Percentiles rank a stretch among this genome's conserved stretches.
Conservation (phyloP, 2,113 vertebrate species). For the Erythrolamprus reginae region DNA sequence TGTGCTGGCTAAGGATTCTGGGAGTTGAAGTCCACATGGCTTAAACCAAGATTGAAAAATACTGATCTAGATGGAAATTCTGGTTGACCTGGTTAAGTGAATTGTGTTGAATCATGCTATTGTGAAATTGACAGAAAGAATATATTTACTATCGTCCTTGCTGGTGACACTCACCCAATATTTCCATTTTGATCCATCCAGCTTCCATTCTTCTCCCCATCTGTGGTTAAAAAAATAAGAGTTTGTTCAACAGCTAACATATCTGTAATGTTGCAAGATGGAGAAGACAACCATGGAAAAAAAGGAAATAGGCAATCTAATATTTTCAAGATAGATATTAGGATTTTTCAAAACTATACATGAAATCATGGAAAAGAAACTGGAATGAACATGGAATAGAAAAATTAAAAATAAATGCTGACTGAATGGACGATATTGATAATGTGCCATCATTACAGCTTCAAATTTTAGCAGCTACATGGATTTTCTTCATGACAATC, state of each 20-base stretch:
- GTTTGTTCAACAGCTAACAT: rapidly evolving
- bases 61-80: neutral
- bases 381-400: neutral
- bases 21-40: neutral
- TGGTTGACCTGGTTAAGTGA: neutral
- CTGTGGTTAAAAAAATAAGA: conserved; percentile 51
- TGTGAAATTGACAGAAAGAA: neutral
- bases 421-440: neutral
- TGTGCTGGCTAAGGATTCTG: neutral
- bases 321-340: neutral
- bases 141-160: neutral
- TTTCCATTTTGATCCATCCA: conserved; percentile 74
- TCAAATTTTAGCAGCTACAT: neutral
- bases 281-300: neutral
- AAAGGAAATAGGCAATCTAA: neutral
- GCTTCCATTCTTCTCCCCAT: conserved; percentile 86
- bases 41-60: neutral
- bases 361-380: neutral
- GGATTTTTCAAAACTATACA: neutral
- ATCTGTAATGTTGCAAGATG: neutral
- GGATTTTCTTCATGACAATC: neutral
- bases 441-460: neutral
- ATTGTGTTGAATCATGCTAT: neutral
- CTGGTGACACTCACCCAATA: conserved; percentile 84
- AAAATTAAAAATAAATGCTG: neutral